phyloP scores from a whole-genome alignment of 2,888 invertebrate genomes.

The Polydrusus cervinus region DNA sequence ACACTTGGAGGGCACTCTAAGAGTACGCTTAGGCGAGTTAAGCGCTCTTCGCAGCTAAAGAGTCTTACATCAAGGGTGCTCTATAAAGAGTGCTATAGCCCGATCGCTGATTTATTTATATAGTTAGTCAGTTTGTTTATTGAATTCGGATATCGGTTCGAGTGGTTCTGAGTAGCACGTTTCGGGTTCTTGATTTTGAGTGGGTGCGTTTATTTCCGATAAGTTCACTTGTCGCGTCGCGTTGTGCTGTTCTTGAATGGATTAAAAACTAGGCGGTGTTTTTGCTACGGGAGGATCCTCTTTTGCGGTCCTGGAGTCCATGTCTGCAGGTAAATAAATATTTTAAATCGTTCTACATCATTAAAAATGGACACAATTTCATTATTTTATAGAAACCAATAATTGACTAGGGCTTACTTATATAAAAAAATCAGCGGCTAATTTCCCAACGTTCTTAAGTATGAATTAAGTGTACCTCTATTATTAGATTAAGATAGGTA shows the following conservation, averaged over 20 bases:
- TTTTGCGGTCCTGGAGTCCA: conserved; percentile 68
- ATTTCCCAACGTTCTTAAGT: no score
- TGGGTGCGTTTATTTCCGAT: conserved; percentile 56
- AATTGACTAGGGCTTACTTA: neutral
- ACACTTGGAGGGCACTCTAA: conserved; percentile 72
- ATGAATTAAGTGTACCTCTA: no score
- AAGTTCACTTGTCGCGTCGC: conserved; percentile 53
- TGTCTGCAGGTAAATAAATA: conserved; percentile 67
- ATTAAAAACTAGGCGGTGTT: conserved; percentile 46
- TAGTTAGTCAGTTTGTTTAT: conserved; percentile 73
- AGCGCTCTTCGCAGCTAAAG: conserved; percentile 73
- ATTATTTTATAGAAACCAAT: no score
- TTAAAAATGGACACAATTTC: neutral
- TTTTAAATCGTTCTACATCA: neutral
- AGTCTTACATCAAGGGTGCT: conserved; percentile 73
- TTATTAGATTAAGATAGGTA: no score
- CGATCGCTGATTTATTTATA: conserved; percentile 73
- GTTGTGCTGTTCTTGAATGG: conserved; percentile 53
- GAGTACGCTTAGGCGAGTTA: conserved; percentile 73
- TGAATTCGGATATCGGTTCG: conserved; percentile 71
- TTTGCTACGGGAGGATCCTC: conserved; percentile 71
- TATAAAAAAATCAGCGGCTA: no score
- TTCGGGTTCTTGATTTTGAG: conserved; percentile 64
- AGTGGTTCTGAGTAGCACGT: conserved; percentile 64
- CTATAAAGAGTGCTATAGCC: conserved; percentile 71